Conservation (phyloP, 1,140 invertebrate species). For the Plectrocnemia conspersa region DNA sequence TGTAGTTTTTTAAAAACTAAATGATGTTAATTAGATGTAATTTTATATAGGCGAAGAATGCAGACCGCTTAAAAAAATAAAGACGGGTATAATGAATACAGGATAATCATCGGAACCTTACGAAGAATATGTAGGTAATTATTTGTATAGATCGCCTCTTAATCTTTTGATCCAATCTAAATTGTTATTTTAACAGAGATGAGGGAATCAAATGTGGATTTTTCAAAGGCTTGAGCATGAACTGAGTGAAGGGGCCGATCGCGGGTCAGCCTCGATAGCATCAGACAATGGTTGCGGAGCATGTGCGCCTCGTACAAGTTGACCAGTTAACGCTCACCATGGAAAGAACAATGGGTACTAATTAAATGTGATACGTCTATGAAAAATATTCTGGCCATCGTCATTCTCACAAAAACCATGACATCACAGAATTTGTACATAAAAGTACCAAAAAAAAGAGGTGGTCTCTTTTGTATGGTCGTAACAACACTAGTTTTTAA, state of each 20-base stretch:
- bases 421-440: no score
- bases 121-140: conserved; percentile 58
- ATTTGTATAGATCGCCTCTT: conserved; percentile 42
- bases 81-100: conserved; percentile 59
- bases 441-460: no score
- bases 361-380: no score
- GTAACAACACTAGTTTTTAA: no score
- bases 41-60: conserved; percentile 70
- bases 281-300: conserved; percentile 57
- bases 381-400: no score
- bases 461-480: no score
- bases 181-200: conserved; percentile 54
- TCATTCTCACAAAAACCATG: no score
- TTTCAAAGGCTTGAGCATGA: conserved; percentile 97
- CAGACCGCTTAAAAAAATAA: conserved; percentile 61
- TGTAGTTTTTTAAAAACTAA: not conserved
- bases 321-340: no score
- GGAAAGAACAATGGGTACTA: no score
- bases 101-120: conserved; percentile 58
- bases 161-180: conserved; percentile 44
- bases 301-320: conserved; percentile 8
- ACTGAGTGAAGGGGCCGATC: conserved; percentile 98
- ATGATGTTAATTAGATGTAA: not conserved
- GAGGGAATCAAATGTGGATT: conserved; percentile 87
- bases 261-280: conserved; percentile 90